Conservation (phyloP, 1,140 invertebrate genomes). For the Drosophila lini region DNA sequence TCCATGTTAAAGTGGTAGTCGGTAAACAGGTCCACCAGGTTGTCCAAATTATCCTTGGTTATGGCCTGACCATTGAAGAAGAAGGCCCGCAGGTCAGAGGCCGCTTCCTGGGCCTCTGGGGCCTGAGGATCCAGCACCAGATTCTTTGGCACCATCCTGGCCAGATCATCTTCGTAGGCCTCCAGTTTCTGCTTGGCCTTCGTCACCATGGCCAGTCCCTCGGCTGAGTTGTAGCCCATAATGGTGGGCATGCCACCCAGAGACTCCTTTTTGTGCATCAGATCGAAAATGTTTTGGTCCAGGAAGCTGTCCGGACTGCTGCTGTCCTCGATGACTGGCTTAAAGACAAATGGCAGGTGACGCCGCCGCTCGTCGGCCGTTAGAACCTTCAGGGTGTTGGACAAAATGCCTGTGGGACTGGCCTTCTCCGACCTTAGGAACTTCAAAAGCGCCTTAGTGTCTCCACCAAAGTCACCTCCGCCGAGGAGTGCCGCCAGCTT, state of each 20-base stretch:
- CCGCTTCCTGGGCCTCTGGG: conserved; percentile 34
- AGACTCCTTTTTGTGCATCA: conserved; percentile 49
- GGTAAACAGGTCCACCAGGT: conserved; percentile 59
- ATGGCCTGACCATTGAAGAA: conserved; percentile 66
- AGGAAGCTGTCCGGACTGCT: conserved; percentile 65
- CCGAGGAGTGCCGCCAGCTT: conserved; percentile 58
- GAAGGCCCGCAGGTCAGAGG: conserved; percentile 64
- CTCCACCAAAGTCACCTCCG: conserved; percentile 36
- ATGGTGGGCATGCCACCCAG: conserved; percentile 60
- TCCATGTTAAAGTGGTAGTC: conserved; percentile 75
- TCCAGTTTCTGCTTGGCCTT: conserved; percentile 57
- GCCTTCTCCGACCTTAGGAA: conserved; percentile 65
- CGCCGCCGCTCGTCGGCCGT: conserved; percentile 72
- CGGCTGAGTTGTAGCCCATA: conserved; percentile 72
- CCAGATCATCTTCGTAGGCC: conserved; percentile 59
- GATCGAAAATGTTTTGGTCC: conserved; percentile 47
- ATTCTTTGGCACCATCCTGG: conserved; percentile 62
- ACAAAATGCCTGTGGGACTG: conserved; percentile 32
- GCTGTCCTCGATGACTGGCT: conserved; percentile 67
- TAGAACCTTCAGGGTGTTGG: conserved; percentile 51
- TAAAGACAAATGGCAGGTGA: conserved; percentile 65
- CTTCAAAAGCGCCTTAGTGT: conserved; percentile 36
- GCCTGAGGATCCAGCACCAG: conserved; percentile 39
- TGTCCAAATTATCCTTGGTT: conserved; percentile 40
- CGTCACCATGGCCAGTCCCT: conserved; percentile 66